Base-by-base conservation (phyloP, 2,888 invertebrate genomes). In the Strigamia transsilvanica region DNA sequence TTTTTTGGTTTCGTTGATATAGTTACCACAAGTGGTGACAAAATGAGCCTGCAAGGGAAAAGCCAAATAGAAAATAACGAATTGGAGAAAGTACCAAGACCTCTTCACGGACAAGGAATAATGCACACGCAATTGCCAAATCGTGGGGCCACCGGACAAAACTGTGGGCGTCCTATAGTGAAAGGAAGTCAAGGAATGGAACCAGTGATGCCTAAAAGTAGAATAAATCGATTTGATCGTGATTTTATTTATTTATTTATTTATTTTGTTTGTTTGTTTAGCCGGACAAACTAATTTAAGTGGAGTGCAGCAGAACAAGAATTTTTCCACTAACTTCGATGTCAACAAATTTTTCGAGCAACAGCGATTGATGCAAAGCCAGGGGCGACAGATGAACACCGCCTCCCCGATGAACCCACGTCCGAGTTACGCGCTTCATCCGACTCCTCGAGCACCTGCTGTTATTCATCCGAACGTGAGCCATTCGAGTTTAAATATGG, bases 81-180 rank as follows among this genome's bases (percentile, higher is more conserved):
- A 13, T 15, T 51, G 51, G 79, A 79, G 15, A 81, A 81, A 21
- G 27, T 66, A 5, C 81, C 81, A n/a, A 7, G 81, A 21, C 81
- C 81, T 1, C 23, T 81, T 5, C 81, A 81, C 34, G 81, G 81
- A 21, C 81, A 81, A 38, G 81, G 81, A 10, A 13, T 81, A 23
- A 81, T 81, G 81, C 81, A 81, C n/a, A 81, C 27, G 12, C 81
- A 61, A 66, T 10, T 81, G 3, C 81, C 81, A 51, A 18, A 21
- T 15, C 21, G 81, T 32, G 66, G 34, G 12, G 66, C 34, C 18
- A 6, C 81, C 13, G 32, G 18, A 18, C 21, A 23, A 27, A 32
- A n/a, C 66, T 51, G 51, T 13, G 15, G 15, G 32, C 81, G 81
- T n/a, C 27, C 81, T 10, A 81, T 81, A 2, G 81, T 81, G 66